Base-by-base conservation (phyloP, 2,113 vertebrate genomes). In the Vulpes ferrilata region DNA sequence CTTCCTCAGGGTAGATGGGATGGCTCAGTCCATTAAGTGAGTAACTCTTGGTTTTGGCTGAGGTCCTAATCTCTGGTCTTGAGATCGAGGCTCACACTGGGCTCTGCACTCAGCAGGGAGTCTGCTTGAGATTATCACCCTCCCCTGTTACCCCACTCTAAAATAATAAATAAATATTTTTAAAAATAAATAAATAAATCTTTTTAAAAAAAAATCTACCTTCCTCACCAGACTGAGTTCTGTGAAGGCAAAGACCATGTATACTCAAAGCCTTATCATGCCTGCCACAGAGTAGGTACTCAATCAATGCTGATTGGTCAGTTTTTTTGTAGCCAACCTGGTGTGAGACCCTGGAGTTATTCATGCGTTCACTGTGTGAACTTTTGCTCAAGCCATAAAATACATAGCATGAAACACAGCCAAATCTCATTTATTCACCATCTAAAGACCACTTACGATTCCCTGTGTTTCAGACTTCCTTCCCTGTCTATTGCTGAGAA, bases 291-390 rank as follows among this genome's bases (percentile, higher is more conserved):
- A 79, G 32, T 11, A 23, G 1, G 59, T 82, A 30, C 48, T 76
- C 51, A 57, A 20, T 53, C 20, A 11, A 19, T 25, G 17, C 67
- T 51, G 30, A 7, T 38, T 59, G 23, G 51, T 64, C 22, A n/a
- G 16, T 20, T 85, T 96, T 96, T 93, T 91, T 71, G 51, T 79
- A 84, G 13, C 25, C 78, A 71, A 9, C 76, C 69, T 88, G 84
- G 62, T 25, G 5, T 10, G 59, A 82, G 62, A 88, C 53, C 25
- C n/a, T 11, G 7, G 13, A n/a, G 57, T 25, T 57, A 11, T 95
- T 84, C 25, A 59, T 38, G 30, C 93, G 11, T 15, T 25, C 59
- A 76, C 22, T 57, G 5, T 30, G 3, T 59, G 9, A 27, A 73
- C 19, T 59, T 86, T 60, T 60, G 38, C 65, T 87, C 87, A 13